Base-by-base conservation (phyloP, 2,888 invertebrate genomes). In the Venustoraphidia nigricollis region DNA sequence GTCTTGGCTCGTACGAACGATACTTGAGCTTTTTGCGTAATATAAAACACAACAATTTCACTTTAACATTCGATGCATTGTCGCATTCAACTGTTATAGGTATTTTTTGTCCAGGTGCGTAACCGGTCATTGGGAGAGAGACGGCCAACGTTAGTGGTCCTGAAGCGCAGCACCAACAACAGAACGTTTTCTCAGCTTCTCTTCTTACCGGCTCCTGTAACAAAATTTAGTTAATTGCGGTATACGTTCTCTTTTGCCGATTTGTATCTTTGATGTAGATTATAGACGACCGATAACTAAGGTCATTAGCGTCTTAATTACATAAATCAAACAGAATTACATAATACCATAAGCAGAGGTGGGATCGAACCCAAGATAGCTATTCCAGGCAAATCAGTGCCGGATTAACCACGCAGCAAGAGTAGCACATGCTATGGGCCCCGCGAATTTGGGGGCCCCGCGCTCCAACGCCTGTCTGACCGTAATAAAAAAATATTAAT, bases 141-240 rank as follows among this genome's bases (percentile, higher is more conserved):
- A 82, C 75, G 52, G 80, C 77, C 38, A 86, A 72, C 2, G 77
- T 72, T 36, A 89, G 62, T 0, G 86, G 84, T 0, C 82, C 79
- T 0, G 84, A 81, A 8, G 75, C 76, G 60, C 87, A 88, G 58
- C 86, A 88, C 53, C 82, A 77, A 59, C 86, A 88, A 56, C 88
- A 83, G 58, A 87, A 82, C 1, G 77, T 77, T 65, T 86, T 87
- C 55, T 80, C 81, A 57, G 82, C 69, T 59, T 82, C 81, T 57
- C 79, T 69, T 51, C 76, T 76, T 10, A 79, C 73, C 6, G 81
- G 78, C 60, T 81, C 77, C 80, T 84, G 46, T n/a, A 34, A 45
- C 36, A 27, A 47, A 10, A 2, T 34, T 42, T 17, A 27, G 27
- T 6, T 27, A 27, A 27, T 27, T 27, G 4, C 17, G 17, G 2